Evolutionary conservation across 2,888 invertebrate genomes (phyloP).

Genomic region (Tetrapedia diversipes): DNA sequence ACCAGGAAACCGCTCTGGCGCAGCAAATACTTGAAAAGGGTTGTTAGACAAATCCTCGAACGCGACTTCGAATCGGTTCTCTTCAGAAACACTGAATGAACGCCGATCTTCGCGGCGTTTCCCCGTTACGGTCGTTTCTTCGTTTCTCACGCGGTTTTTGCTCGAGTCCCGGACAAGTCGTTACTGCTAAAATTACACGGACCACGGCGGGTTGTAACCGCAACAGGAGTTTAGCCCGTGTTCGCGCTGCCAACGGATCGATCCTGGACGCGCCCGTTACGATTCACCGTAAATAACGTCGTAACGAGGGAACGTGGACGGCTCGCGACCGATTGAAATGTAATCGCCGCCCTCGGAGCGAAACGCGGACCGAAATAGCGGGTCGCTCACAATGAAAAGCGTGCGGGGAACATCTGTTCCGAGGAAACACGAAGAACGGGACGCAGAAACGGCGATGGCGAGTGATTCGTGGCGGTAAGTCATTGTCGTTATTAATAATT

Average conservation of each 20-base stretch:
- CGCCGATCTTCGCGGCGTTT: background rate
- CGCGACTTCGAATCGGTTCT: too few species aligned
- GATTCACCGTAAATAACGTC: constrained; percentile 46
- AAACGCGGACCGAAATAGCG: background rate
- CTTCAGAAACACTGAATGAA: too few species aligned
- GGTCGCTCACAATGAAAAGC: background rate
- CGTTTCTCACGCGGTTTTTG: constrained; percentile 42
- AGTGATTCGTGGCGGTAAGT: background rate
- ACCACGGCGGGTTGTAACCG: constrained; percentile 35
- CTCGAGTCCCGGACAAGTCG: constrained; percentile 31
- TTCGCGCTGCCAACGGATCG: constrained; percentile 38
- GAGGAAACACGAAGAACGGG: background rate
- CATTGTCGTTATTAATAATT: too few species aligned
- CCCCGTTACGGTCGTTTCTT: constrained; percentile 12
- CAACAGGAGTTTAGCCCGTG: constrained; percentile 21
- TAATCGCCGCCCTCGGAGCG: background rate
- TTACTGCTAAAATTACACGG: constrained; percentile 58
- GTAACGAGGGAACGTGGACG: constrained; percentile 15
- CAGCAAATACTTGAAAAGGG: too few species aligned
- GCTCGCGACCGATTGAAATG: constrained; percentile 5
- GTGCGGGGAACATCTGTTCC: background rate
- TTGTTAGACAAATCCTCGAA: too few species aligned
- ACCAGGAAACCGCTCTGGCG: too few species aligned
- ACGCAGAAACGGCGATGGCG: background rate
- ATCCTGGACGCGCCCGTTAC: constrained; percentile 23